Base-by-base conservation (phyloP, 2,797 vertebrate genomes). In the Agapornis canus region DNA sequence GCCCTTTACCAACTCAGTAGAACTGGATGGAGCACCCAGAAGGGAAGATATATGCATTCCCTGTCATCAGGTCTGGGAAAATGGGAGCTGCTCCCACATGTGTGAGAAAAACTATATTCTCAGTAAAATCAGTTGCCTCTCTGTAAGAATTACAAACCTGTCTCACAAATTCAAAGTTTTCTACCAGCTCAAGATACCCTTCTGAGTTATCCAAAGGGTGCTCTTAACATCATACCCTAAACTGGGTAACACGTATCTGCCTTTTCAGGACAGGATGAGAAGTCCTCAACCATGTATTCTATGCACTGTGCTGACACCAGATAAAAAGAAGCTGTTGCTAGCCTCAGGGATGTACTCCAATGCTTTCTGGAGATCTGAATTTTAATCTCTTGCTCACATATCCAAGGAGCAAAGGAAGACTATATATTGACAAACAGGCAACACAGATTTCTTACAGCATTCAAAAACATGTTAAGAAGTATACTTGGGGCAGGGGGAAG, bases 1-100 rank as follows among this genome's bases (percentile, higher is more conserved):
- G 31, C 64, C 13, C 16, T 82, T 51, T 73, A 25, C 22, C 40
- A 66, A 5, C 4, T 66, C 56, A 81, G 20, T 8, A 27, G 29
- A 64, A 19, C 10, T 61, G 52, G 43, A 48, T 52, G 45, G 17
- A 73, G 21, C 11, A 21, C 12, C 16, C 0, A 0, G 16, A 73
- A 70, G 13, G 18, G 31, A 73, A 87, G 10, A 1, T 42, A 61
- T 83, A 11, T 37, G 37, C 21, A n/a, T 56, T 63, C 3, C 6
- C 6, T 45, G 20, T 45, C 39, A 69, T 13, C 16, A 10, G 26
- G 31, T 11, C 11, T n/a, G 31, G 20, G 63, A 82, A 86, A 86
- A 89, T 6, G 6, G 16, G 25, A 66, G 47, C 27, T 51, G 59
- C 13, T 26, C 13, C 11, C 8, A 43, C 1, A 3, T 0, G 0